These are phyloP conservation scores for Fabriciana adippe DNA, from an alignment of 2,888 invertebrate genomes.

Conservation along the genomic window DNA sequence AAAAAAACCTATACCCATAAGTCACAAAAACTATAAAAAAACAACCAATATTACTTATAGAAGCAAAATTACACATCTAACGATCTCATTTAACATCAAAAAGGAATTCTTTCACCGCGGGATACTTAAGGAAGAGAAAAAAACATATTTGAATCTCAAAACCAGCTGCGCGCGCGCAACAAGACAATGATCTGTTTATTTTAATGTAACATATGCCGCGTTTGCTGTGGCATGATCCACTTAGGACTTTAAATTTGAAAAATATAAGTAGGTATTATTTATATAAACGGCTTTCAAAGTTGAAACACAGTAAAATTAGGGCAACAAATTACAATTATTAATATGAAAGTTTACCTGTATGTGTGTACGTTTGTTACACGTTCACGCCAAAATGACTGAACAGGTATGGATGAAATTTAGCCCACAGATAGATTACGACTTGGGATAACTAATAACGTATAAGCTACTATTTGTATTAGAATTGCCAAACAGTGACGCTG, in stretches of 20 bases:
- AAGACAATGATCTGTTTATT: constrained; percentile 62
- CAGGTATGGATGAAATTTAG: too few species aligned
- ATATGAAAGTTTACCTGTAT: too few species aligned
- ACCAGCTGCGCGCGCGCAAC: constrained; percentile 53
- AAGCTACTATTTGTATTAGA: too few species aligned
- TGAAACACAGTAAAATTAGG: too few species aligned
- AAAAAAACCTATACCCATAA: constrained; percentile 6
- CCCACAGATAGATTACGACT: too few species aligned
- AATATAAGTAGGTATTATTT: neutral
- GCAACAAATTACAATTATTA: too few species aligned
- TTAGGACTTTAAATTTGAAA: constrained; percentile 22
- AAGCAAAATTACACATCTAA: constrained; percentile 33
- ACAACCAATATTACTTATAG: constrained; percentile 8
- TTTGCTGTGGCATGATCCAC: constrained; percentile 38
- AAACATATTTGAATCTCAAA: constrained; percentile 38
- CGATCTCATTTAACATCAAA: constrained; percentile 41
- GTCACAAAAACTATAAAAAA: neutral
- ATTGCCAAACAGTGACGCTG: too few species aligned
- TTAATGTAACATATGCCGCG: constrained; percentile 48
- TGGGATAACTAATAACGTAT: too few species aligned
- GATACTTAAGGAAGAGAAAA: constrained; percentile 39
- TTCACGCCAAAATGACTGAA: too few species aligned
- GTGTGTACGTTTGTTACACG: too few species aligned
- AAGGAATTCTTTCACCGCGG: constrained; percentile 42
- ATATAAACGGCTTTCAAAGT: too few species aligned